phyloP scores from a whole-genome alignment of 2,797 vertebrate species.

The Centroberyx gerrardi region DNA sequence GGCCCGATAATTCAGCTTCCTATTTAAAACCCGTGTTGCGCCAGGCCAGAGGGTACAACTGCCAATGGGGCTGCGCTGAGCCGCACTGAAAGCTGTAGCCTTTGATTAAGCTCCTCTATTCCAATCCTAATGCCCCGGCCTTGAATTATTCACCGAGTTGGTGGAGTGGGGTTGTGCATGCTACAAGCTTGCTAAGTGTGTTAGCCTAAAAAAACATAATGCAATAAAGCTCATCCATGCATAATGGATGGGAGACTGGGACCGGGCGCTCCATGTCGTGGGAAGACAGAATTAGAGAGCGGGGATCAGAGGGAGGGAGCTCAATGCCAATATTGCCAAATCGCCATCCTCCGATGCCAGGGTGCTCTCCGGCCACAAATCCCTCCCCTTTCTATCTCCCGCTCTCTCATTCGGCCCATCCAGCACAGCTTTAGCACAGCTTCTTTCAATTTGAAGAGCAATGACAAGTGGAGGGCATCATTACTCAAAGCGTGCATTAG shows the following conservation, averaged over 20 bases:
- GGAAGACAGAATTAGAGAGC: conserved; percentile 73
- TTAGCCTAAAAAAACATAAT: conserved; percentile 84
- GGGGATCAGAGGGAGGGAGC: conserved; percentile 66
- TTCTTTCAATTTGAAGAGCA: conserved; percentile 57
- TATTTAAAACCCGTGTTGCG: conserved; percentile 67
- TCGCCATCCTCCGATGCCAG: conserved; percentile 46
- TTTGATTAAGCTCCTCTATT: conserved; percentile 83
- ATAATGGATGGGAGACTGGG: conserved; percentile 75
- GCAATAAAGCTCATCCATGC: conserved; percentile 81
- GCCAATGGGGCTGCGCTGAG: conserved; percentile 72
- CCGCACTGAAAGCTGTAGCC: conserved; percentile 75
- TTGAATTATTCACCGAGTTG: conserved; percentile 84
- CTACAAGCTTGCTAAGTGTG: conserved; percentile 82
- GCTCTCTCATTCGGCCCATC: conserved; percentile 25
- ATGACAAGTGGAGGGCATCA: conserved; percentile 58
- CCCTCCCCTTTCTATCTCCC: conserved; percentile 19
- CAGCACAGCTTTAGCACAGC: conserved; percentile 40
- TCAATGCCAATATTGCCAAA: conserved; percentile 58
- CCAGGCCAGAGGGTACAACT: conserved; percentile 63
- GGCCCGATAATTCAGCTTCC: conserved; percentile 62
- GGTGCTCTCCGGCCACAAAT: conserved; percentile 57
- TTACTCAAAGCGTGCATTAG: conserved; percentile 34
- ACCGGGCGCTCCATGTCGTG: conserved; percentile 59
- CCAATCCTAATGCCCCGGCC: conserved; percentile 77
- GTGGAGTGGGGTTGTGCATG: conserved; percentile 73